Evolutionary conservation across 1,140 invertebrate genomes (phyloP), one percentile per base, ranked within the genome.

Genomic region (Carcinoscorpius rotundicauda): DNA sequence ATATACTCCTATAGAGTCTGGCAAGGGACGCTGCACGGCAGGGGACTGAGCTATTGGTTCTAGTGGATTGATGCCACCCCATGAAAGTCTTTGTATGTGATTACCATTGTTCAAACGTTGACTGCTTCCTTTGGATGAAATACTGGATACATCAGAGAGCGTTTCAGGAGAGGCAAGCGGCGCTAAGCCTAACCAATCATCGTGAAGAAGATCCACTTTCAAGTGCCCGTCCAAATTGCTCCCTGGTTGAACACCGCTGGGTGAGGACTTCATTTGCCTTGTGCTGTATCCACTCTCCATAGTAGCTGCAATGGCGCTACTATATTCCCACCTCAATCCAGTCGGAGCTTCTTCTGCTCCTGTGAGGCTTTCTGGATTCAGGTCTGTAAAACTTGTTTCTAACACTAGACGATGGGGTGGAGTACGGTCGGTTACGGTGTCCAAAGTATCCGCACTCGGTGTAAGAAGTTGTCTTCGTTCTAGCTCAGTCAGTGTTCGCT

Each of bases 131-230:
- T 68, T 68, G 5, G 79, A 78, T 8, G 75, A 75, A 56, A 80
- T 69, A 71, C 79, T 81, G 9, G 87, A 90, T 4, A 87, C 82
- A 75, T 91, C 88, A 0, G 88, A 91, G 3, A 91, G 74, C 3
- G 87, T 91, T 75, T 93, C 89, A 3, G 90, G 89, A 50, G 88
- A 89, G 3, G 90, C 90, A 48, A 93, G 73, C 0, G 90, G 89
- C 0, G 89, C 89, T 48, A 85, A 76, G 3, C 82, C 82, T 49
- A 70, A 63, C 69, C 82, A 81, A 80, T 84, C 85, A 70, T 86
- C 84, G 62, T 84, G 60, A 51, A 64, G 29, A 9, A 69, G 49
- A 51, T 70, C 69, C 50, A 70, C 49, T 52, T 67, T 58, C n/a
- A 11, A 5, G 48, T 61, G 49, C 48, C 4, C 64, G 10, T 49